These are phyloP conservation scores for Gastracanthus pulcherrimus DNA, from an alignment of 2,888 invertebrate species.

Conservation along the genomic window DNA sequence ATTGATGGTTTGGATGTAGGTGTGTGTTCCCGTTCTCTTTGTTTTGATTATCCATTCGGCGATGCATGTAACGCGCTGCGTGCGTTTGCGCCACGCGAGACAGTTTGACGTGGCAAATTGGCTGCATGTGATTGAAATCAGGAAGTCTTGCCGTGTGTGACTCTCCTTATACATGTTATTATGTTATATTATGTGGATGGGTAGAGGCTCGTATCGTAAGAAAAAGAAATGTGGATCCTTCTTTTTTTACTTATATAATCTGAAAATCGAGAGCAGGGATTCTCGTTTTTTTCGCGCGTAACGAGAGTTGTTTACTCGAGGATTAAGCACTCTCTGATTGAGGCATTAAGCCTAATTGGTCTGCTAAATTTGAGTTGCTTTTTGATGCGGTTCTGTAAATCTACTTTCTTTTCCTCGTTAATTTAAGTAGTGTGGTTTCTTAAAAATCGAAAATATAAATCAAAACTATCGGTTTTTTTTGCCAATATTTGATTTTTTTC, in stretches of 20 bases:
- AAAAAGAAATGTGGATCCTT: background rate
- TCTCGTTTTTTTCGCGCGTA: background rate
- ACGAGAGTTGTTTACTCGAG: slow-evolving; percentile 4
- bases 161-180: background rate
- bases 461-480: no score
- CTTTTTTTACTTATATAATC: background rate
- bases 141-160: background rate
- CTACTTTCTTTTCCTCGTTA: background rate
- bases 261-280: background rate
- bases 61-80: no score
- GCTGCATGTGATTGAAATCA: background rate
- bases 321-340: background rate
- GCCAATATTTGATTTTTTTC: no score
- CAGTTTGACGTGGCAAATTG: no score
- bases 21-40: background rate
- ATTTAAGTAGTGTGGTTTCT: background rate
- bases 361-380: background rate
- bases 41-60: no score
- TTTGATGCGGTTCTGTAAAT: background rate
- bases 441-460: background rate
- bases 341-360: background rate
- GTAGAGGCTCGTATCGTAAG: background rate
- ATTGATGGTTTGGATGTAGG: no score
- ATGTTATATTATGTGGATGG: background rate
- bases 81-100: background rate